Evolutionary conservation across 2,888 invertebrate species (phyloP), one percentile per base, ranked within the genome.

Genomic region (Axea sp.): DNA sequence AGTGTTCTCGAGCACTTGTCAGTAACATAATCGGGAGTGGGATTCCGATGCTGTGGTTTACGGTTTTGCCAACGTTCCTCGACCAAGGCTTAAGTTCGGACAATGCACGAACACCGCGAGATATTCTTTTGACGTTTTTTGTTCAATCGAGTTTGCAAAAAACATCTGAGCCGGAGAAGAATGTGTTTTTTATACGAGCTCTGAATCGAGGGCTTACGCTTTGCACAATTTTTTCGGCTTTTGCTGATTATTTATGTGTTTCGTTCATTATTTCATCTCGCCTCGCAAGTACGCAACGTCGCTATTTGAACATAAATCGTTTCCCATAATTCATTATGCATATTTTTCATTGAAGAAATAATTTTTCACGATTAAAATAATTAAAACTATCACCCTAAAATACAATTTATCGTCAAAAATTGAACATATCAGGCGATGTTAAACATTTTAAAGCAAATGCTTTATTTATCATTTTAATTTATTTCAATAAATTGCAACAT

Each of bases 1-100:
- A 68, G 68, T 57, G 47, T 35, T 71, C 62, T 47, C 41, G 64
- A 55, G 71, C 71, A 71, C 71, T 71, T 62, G 71, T 71, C 55
- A 55, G 71, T 71, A 71, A 71, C 49, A 64, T 64, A 64, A 71
- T 71, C 71, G 39, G 69, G 35, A 71, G 60, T 60, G 17, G 53
- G 45, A 60, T 59, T 69, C 45, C 60, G 37, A 51, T 45, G 53
- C 53, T 60, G 69, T 26, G 59, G 60, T 69, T 69, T 69, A 69
- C 60, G 53, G 51, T 68, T 68, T 51, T 68, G 53, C 59, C 51
- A 45, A 53, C 59, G 43, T n/a, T 68, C 51, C 45, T 33, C 68
- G 51, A 19, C 51, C 59, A 53, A 51, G 59, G 59, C 37, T 68
- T 60, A 68, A 49, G 37, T 68, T 43, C 59, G 51, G 51, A 53